Base-by-base conservation (phyloP, 2,113 vertebrate genomes). In the Equus przewalskii region DNA sequence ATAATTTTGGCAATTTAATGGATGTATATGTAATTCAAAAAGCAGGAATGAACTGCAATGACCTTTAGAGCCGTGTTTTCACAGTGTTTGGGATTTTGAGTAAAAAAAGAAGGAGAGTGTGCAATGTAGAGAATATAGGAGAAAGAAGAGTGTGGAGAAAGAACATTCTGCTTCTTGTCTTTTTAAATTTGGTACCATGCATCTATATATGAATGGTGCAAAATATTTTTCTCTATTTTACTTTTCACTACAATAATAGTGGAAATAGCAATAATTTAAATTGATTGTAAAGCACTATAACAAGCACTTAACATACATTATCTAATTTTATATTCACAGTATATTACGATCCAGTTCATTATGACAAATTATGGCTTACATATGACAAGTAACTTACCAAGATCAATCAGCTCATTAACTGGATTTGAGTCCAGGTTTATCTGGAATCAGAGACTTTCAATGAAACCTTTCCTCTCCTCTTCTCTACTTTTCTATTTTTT, bases 291-390 rank as follows among this genome's bases (percentile, higher is more conserved):
- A 96, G 3, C 54, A 82, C 70, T 58, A 5, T 69, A 67, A 44
- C 44, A 94, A 82, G 69, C 36, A 51, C 14, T 81, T 91, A 75
- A 56, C 33, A 78, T 14, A 64, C 6, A 30, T 46, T 67, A 56
- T 51, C 9, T 54, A 49, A 54, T 97, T 87, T 83, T 67, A 81
- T 69, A 80, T 72, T 95, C 46, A 79, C 12, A 82, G 41, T 12
- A 54, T 67, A 62, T 81, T 73, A 82, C 26, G 44, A n/a, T 65
- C 46, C 58, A 28, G 22, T 26, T 85, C 65, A 51, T 81, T 65
- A 88, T n/a, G 69, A 75, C 16, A 96, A 91, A 86, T 51, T 72
- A 73, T 46, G 75, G 44, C 4, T 96, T 85, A 81, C 28, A 7
- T 33, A 51, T 26, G 86, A 11, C 54, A 73, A 41, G 11, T 58